A percentile compares a stretch with the other conserved stretches of the same genome.
phyloP scores from a whole-genome alignment of 1,140 invertebrate genomes.

The Formica selysi region DNA sequence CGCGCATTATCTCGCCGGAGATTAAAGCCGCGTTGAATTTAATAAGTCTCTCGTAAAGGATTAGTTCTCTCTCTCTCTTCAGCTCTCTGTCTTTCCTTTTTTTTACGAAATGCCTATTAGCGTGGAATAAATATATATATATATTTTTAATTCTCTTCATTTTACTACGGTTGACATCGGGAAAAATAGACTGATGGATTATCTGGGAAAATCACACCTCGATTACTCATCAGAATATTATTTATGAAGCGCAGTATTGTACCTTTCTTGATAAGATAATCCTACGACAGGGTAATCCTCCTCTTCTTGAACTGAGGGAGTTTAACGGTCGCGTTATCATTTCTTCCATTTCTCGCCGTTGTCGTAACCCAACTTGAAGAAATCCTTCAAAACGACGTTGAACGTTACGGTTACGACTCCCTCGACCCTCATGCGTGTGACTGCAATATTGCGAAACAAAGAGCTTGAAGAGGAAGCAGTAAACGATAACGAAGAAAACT shows the following conservation, averaged over 20 bases:
- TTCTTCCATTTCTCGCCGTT: conserved; percentile 79
- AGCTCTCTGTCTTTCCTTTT: no score
- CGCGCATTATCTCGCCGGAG: background rate
- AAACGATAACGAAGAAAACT: background rate
- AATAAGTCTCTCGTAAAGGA: conserved; percentile 16
- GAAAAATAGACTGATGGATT: background rate
- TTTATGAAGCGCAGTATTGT: background rate
- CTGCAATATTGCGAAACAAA: conserved; percentile 84
- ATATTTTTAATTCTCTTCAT: background rate
- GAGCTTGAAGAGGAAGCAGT: background rate
- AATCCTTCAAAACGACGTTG: conserved; percentile 90
- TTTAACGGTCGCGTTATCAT: conserved; percentile 29
- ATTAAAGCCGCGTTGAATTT: conserved; percentile 47
- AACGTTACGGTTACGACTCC: conserved; percentile 89
- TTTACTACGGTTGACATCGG: background rate
- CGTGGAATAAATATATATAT: background rate
- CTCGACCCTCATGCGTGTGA: conserved; percentile 90
- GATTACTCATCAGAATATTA: conserved; percentile 26
- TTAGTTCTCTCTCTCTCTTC: background rate
- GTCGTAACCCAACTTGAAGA: conserved; percentile 89
- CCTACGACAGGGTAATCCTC: conserved; percentile 1
- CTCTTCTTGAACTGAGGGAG: background rate
- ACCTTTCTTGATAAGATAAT: conserved; percentile 24
- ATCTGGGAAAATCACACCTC: conserved; percentile 1
- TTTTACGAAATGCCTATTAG: conserved; percentile 7